These are phyloP conservation scores for Thysanoteuthis rhombus DNA, from an alignment of 2,888 invertebrate species.

Conservation along the genomic window DNA sequence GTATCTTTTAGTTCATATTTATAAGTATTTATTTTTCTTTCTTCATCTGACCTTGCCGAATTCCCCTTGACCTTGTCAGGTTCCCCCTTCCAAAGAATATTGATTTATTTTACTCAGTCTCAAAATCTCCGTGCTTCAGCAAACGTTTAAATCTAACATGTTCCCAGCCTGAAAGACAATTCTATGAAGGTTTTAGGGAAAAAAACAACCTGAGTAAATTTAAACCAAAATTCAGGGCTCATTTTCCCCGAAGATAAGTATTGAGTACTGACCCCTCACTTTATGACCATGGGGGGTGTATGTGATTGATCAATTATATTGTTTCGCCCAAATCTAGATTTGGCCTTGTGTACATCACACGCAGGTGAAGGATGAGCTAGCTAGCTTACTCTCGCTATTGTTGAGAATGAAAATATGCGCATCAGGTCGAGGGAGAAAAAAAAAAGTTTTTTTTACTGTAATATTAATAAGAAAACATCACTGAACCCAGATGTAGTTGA, in stretches of 20 bases:
- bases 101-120: background rate
- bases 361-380: no score
- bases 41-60: background rate
- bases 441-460: no score
- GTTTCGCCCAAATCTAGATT: background rate
- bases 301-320: background rate
- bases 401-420: no score
- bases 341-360: no score
- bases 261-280: background rate
- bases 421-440: no score
- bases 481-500: no score
- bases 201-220: background rate
- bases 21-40: background rate
- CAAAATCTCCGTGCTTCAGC: background rate
- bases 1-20: background rate
- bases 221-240: background rate
- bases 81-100: background rate
- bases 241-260: background rate
- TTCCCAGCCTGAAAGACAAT: no score
- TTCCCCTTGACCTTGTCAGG: constrained; percentile 12
- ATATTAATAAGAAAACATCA: no score
- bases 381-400: no score
- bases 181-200: background rate
- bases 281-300: background rate
- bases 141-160: background rate